phyloP scores from a whole-genome alignment of 1,140 invertebrate genomes.

The Drosophila eugracilis region DNA sequence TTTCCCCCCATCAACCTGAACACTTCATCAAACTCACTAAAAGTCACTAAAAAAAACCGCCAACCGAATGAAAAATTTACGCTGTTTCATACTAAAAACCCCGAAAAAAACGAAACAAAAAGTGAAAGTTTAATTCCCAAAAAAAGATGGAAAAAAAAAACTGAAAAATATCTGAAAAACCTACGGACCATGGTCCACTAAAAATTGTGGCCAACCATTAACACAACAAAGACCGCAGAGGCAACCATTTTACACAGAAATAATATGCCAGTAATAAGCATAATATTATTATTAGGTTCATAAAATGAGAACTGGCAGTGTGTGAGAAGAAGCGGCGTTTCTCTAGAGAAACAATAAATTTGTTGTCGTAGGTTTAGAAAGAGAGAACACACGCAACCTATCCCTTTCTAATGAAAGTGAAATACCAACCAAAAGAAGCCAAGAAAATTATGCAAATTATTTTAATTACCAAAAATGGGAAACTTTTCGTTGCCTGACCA shows the following conservation, averaged over 20 bases:
- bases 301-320: conserved; percentile 11
- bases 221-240: conserved; percentile 63
- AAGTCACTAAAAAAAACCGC: conserved; percentile 45
- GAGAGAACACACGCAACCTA: conserved; percentile 14
- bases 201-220: conserved; percentile 76
- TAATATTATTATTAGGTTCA: conserved; percentile 51
- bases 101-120: conserved; percentile 63
- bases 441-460: conserved; percentile 84
- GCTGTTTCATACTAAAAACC: conserved; percentile 68
- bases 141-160: conserved; percentile 19
- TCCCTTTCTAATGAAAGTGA: conserved; percentile 83
- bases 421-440: conserved; percentile 48
- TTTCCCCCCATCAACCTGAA: no score
- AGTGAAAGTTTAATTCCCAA: conserved; percentile 82
- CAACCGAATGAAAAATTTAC: conserved; percentile 11
- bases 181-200: conserved; percentile 64
- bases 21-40: conserved; percentile 20
- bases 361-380: conserved; percentile 77
- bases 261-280: conserved; percentile 55
- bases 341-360: conserved; percentile 58
- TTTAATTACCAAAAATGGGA: conserved; percentile 81
- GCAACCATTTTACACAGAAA: conserved; percentile 47
- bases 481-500: conserved; percentile 42
- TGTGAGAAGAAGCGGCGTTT: conserved; percentile 47
- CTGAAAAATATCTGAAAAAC: conserved; percentile 33